Evolutionary conservation across 2,113 vertebrate genomes (phyloP), one percentile per base, ranked within the genome.

Genomic region (Chunga burmeisteri): DNA sequence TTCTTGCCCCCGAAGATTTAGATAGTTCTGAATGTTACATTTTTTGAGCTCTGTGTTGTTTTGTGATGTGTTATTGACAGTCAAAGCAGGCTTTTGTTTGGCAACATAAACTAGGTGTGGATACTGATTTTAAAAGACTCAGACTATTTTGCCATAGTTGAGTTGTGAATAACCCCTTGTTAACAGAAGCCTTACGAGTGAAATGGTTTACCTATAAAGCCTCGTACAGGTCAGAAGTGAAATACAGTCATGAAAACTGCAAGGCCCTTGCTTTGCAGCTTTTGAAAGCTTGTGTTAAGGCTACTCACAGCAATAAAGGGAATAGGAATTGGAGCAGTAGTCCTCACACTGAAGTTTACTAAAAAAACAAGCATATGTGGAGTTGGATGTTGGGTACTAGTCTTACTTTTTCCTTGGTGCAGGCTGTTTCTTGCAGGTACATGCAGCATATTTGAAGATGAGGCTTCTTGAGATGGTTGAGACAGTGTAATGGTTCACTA

Each of bases 281-380:
- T 58, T 58, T n/a, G 29, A 81, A 81, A 67, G 25, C 16, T 55
- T 30, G 2, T 49, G 8, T n/a, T 71, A 53, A 58, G 56, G 22
- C 34, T 68, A 2, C 29, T 67, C 11, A 10, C 0, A 2, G 26
- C 17, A 73, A 0, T 56, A 52, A 65, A 70, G 13, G 13, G 32
- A 34, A 22, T 17, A 32, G 20, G 18, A 55, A 14, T 55, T 13
- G 40, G 18, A 84, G 15, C 65, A 53, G 25, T 58, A 12, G 5
- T 55, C 6, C 21, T 88, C 42, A n/a, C 6, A 3, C 23, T 58
- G 34, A 36, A 40, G 15, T 36, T 68, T 34, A 3, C 46, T 0
- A 7, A 32, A 19, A 34, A 80, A 8, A 9, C 8, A 29, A 40
- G 4, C 2, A 1, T 36, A 9, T 25, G 19, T 55, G 17, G 36